phyloP scores from a whole-genome alignment of 2,888 invertebrate species.

The Eledona agricola region DNA sequence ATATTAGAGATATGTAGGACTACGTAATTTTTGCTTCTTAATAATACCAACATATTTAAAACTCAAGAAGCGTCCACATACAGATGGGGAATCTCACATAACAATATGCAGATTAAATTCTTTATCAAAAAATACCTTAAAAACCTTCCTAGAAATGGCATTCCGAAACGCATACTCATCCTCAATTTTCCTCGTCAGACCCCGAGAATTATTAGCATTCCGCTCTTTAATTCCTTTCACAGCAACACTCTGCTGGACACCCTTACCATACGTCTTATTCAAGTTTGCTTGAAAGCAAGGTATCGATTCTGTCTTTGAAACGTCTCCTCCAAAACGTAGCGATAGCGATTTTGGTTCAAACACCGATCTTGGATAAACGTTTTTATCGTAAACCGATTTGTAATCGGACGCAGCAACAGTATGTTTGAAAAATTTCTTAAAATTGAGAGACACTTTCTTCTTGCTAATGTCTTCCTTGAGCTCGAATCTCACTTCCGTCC shows the following conservation, averaged over 20 bases:
- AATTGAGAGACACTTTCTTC: conserved; percentile 17
- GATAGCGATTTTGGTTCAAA: too few relatives aligned
- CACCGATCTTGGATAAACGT: conserved; percentile 39
- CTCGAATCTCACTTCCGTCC: conserved; percentile 22
- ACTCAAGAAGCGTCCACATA: too few relatives aligned
- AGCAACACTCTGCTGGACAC: not conserved
- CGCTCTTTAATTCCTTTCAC: not conserved
- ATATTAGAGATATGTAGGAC: too few relatives aligned
- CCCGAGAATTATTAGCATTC: not conserved
- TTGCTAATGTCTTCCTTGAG: conserved; percentile 17
- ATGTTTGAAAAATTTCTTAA: conserved; percentile 43
- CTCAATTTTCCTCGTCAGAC: conserved; percentile 7
- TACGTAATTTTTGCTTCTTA: too few relatives aligned
- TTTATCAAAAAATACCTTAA: conserved; percentile 35
- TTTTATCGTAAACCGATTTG: conserved; percentile 40
- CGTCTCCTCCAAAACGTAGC: too few relatives aligned
- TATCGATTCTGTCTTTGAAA: too few relatives aligned
- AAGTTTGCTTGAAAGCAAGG: conserved; percentile 1
- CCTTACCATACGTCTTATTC: too few relatives aligned
- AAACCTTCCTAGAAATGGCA: conserved; percentile 38
- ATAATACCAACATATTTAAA: too few relatives aligned
- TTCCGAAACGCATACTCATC: conserved; percentile 27
- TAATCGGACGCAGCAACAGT: conserved; percentile 47
- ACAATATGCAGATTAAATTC: too few relatives aligned
- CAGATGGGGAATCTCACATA: too few relatives aligned